Evolutionary conservation across 2,888 invertebrate species (phyloP), one percentile per base, ranked within the genome.

Genomic region (Tetragonula carbonaria): DNA sequence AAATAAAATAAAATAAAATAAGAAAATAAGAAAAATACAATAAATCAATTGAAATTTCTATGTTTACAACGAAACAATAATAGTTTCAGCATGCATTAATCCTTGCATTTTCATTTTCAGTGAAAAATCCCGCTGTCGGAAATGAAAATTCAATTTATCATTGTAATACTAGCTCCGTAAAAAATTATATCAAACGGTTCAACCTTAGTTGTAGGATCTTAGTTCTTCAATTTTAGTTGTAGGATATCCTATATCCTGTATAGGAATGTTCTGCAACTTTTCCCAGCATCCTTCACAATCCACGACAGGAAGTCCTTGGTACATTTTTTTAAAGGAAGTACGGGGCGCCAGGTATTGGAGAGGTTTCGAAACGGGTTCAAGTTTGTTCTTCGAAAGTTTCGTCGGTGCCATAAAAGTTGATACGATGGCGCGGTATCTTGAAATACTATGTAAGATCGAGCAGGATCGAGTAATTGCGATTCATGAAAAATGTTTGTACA

Each of bases 311-410:
- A 63, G 75, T 66, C 55, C 55, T 79, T 79, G 79, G 45, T 70
- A 79, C 33, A 63, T 63, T 73, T 74, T 68, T 74, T 68, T 45
- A 62, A 45, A 74, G 62, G 68, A 33, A 67, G n/a, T 18, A 57
- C 18, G 57, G 38, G 55, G 8, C 14, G 28, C 50, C 23, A 53
- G 68, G 51, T 79, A 74, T 74, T 45, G 74, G 79, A 75, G 55
- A 70, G 79, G 62, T 79, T 74, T 74, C 45, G 68, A 63, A 55
- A 63, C 63, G 16, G 62, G 75, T 74, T 67, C 62, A 51, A 68
- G 68, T 62, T 74, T 45, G 67, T 38, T 79, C 67, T 68, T 79
- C 14, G 51, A 62, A 57, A 74, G 79, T 67, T 79, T 74, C 67
- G 67, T 62, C 59, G 67, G 18, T 38, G 74, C 28, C 68, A 53